phyloP scores from a whole-genome alignment of 2,113 vertebrate species.

The Eira barbara region DNA sequence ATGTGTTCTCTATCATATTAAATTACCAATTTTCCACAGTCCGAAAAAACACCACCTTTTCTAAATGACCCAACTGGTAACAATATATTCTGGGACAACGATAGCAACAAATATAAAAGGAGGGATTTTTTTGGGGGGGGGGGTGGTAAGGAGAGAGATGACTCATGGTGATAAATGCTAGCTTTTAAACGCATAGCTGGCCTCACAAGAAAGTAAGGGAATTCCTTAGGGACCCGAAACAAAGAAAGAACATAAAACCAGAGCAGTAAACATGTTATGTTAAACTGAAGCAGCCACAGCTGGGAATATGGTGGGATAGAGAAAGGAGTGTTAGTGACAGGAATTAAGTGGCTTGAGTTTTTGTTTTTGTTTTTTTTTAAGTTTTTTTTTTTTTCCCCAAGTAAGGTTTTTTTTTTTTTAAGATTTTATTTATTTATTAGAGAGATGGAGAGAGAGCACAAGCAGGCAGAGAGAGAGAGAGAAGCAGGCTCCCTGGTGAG shows the following conservation, averaged over 20 bases:
- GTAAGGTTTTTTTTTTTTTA: too few species aligned
- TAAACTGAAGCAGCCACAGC: not conserved
- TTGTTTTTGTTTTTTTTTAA: not conserved
- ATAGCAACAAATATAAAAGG: not conserved
- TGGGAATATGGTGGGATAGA: not conserved
- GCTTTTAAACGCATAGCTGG: not conserved
- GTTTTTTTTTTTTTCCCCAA: too few species aligned
- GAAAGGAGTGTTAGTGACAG: not conserved
- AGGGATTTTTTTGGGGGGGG: accelerated
- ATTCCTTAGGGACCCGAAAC: not conserved
- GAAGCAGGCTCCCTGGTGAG: too few species aligned
- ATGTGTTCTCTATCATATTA: not conserved
- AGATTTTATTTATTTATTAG: too few species aligned
- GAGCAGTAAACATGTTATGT: not conserved
- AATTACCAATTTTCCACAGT: not conserved
- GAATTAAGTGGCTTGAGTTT: not conserved
- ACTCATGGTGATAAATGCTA: not conserved
- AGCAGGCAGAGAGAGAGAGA: too few species aligned
- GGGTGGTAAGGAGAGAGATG: not conserved
- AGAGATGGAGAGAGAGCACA: too few species aligned
- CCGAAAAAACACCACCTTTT: not conserved
- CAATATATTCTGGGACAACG: not conserved
- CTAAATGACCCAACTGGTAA: not conserved
- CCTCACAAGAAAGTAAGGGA: not conserved
- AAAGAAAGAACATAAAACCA: not conserved